Evolutionary conservation across 1,140 invertebrate species (phyloP), one percentile per base, ranked within the genome.

Genomic region (Drosophila persimilis): DNA sequence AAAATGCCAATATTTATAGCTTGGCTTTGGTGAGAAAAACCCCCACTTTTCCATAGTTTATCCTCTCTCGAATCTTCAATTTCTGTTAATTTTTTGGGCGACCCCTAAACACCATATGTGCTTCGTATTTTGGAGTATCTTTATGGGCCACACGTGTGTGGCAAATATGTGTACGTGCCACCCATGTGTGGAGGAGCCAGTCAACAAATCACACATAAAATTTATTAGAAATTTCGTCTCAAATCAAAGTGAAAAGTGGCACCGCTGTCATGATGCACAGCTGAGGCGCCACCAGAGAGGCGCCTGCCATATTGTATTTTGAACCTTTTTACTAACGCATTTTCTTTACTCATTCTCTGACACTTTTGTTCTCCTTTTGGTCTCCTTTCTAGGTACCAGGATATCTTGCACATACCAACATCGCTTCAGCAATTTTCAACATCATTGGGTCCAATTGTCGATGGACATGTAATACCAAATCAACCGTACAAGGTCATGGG

Each of bases 381-480:
- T 88, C 59, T 86, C 61, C 72, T 78, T 92, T 92, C 52, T 90
- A 94, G 93, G 54, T 91, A 94, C 63, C 93, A 95, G 31, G 96
- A 97, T 84, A 93, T 98, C 47, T 95, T 96, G 74, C 93, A 93
- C 29, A 94, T 95, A 24, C 93, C 93, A 55, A 93, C 94, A 17
- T 77, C 93, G 17, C 93, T 94, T 9, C 93, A 94, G 15, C 92
- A 94, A 63, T 96, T 95, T 89, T 93, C 94, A 74, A 95, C 95
- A 20, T 93, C 94, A 11, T 94, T 97, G 78, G 97, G 96, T 24
- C 97, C 95, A 45, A 94, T 96, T 47, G 94, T 98, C 39, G 97
- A 98, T 90, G 95, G 95, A 17, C 94, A 95, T 13, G 95, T 97
- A 51, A 95, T 98, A 77, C 95, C 96, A 6, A 95, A 95, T 80